A percentile compares a stretch with the other conserved stretches of the same genome.
Conservation (phyloP, 2,888 invertebrate genomes). For the Chymomyza amoena region DNA sequence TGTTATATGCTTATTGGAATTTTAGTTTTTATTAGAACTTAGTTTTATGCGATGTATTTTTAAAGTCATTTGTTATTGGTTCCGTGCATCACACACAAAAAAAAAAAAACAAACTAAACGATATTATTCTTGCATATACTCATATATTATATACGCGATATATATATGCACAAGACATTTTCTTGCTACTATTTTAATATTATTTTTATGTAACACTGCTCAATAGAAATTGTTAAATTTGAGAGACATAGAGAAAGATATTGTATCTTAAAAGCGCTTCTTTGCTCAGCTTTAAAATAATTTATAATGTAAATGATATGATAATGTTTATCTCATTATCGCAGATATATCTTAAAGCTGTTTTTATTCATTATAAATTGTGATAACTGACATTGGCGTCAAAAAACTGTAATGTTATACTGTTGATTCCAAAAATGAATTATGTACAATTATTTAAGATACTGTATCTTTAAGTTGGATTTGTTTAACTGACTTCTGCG, state of each 20-base stretch:
- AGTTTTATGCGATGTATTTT: constrained; percentile 4
- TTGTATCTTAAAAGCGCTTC: no score
- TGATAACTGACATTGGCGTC: no score
- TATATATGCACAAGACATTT: neutral
- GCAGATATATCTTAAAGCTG: no score
- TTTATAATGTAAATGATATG: no score
- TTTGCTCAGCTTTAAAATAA: no score
- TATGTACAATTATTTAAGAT: neutral
- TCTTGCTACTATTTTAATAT: neutral
- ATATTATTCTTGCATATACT: constrained; percentile 6
- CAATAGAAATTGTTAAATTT: neutral
- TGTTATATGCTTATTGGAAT: constrained; percentile 31
- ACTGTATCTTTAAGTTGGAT: neutral
- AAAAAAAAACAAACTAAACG: neutral
- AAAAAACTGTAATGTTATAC: neutral
- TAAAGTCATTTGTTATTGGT: constrained; percentile 14
- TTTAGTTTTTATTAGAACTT: neutral
- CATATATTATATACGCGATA: neutral
- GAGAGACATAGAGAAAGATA: no score
- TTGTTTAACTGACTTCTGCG: no score
- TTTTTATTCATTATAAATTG: no score
- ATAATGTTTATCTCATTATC: no score
- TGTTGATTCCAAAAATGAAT: neutral
- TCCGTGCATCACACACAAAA: constrained; percentile 23
- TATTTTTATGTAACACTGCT: neutral